Evolutionary conservation across 2,797 vertebrate genomes (phyloP).

Genomic region (Luscinia luscinia): DNA sequence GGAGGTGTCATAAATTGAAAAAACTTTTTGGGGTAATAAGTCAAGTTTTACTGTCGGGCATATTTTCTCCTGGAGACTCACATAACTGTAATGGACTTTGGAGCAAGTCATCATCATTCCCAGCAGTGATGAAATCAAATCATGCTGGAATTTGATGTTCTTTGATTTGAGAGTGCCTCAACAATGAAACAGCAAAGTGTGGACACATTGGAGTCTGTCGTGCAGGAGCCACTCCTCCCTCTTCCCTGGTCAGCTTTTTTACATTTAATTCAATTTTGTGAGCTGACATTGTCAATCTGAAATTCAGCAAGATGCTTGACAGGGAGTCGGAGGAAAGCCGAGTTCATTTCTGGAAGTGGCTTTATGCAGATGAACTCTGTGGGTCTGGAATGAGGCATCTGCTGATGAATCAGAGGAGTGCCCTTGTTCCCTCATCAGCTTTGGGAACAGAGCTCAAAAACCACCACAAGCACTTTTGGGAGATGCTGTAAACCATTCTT

Average conservation of each 20-base stretch:
- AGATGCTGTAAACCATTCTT: conserved; percentile 18
- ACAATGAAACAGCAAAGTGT: neutral
- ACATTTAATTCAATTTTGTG: conserved; percentile 69
- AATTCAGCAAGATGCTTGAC: conserved; percentile 70
- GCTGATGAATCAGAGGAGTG: conserved; percentile 73
- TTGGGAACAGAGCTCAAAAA: conserved; percentile 15
- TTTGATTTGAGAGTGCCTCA: conserved; percentile 4
- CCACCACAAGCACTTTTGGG: neutral
- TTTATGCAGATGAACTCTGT: conserved; percentile 76
- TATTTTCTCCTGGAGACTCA: neutral
- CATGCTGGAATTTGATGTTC: neutral
- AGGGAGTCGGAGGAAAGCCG: conserved; percentile 42
- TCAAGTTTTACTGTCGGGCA: neutral
- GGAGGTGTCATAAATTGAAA: neutral
- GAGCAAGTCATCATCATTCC: neutral
- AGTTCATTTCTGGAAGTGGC: conserved; percentile 78
- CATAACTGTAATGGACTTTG: neutral
- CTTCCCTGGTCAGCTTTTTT: conserved; percentile 55
- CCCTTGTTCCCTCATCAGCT: conserved; percentile 64
- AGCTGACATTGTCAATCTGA: conserved; percentile 78
- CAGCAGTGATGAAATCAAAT: neutral
- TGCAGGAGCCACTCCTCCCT: neutral
- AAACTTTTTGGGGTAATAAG: neutral
- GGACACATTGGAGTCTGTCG: neutral
- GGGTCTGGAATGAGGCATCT: conserved; percentile 65